Evolutionary conservation across 1,140 invertebrate genomes (phyloP).

Genomic region (Littorina saxatilis): DNA sequence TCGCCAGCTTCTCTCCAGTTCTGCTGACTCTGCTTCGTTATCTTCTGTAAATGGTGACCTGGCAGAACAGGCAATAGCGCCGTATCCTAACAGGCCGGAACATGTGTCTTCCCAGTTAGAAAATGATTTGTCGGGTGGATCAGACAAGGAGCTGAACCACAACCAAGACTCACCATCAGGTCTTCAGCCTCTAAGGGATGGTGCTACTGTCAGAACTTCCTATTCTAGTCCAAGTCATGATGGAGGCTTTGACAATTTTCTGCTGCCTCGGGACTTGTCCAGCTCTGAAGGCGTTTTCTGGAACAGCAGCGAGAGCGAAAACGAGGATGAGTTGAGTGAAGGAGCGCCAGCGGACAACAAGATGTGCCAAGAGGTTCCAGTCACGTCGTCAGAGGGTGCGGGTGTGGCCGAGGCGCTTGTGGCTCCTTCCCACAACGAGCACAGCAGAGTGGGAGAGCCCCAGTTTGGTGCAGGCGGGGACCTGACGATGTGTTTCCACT

Average conservation of each 20-base stretch:
- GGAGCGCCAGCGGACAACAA: not conserved
- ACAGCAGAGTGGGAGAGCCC: not conserved
- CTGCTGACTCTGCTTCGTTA: constrained; percentile 60
- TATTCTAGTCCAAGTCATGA: constrained; percentile 46
- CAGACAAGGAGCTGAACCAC: constrained; percentile 32
- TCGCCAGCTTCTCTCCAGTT: constrained; percentile 62
- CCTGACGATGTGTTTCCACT: constrained; percentile 18
- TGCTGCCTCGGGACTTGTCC: not conserved
- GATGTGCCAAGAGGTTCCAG: not conserved
- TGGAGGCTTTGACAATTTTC: constrained; percentile 26
- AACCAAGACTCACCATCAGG: constrained; percentile 30
- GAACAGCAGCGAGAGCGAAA: constrained; percentile 54
- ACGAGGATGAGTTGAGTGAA: constrained; percentile 38
- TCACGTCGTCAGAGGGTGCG: constrained; percentile 17
- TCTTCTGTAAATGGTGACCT: constrained; percentile 60
- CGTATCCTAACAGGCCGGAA: constrained; percentile 25
- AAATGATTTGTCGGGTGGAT: constrained; percentile 27
- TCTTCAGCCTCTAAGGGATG: constrained; percentile 3
- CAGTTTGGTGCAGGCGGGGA: constrained; percentile 29
- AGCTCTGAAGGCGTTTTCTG: constrained; percentile 24
- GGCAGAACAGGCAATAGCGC: constrained; percentile 45
- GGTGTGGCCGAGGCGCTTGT: constrained; percentile 22
- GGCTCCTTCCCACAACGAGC: not conserved
- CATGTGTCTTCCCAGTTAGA: constrained; percentile 47
- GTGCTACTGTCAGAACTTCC: constrained; percentile 30